Evolutionary conservation across 2,113 vertebrate genomes (phyloP), one percentile per base, ranked within the genome.

Genomic region (Bostrychus sinensis): DNA sequence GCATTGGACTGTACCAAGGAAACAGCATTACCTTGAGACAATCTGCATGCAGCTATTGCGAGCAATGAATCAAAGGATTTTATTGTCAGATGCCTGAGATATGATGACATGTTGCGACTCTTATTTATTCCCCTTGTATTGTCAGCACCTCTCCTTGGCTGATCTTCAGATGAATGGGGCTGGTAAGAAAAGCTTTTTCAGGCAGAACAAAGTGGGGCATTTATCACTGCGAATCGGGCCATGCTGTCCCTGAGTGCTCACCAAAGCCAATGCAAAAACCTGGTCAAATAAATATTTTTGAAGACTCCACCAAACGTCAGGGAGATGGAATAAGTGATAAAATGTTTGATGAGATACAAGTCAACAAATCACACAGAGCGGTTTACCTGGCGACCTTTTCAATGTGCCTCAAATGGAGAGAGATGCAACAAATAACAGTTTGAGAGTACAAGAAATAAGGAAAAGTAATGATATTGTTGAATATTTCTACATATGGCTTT

Each of bases 341-440:
- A 88, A 73, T n/a, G 88, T 81, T 32, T 71, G 87, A 89, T 83
- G 78, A 91, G 93, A 92, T 89, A 81, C 88, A 91, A 89, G 83
- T 80, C 71, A 81, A 82, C 87, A 32, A 32, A 23, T 4, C 77
- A 81, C 74, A 89, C 55, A 86, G 85, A 90, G 84, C 78, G 88
- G 86, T 93, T 87, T 53, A 72, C 39, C 63, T 67, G 56, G 62
- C 90, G 70, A 93, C 91, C 88, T 93, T 93, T 86, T 88, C 85
- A 30, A 71, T 88, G 83, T 81, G 60, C 84, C 82, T 91, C 89
- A 45, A 59, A 66, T 77, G 54, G n/a, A n/a, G n/a, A n/a, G n/a
- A n/a, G n/a, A n/a, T n/a, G n/a, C n/a, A n/a, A n/a, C n/a, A n/a
- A n/a, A n/a, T n/a, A n/a, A n/a, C n/a, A n/a, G n/a, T n/a, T n/a